A percentile compares a stretch with the other conserved stretches of the same genome.
Evolutionary conservation across 2,113 vertebrate species (phyloP).

Genomic region (Zootoca vivipara): DNA sequence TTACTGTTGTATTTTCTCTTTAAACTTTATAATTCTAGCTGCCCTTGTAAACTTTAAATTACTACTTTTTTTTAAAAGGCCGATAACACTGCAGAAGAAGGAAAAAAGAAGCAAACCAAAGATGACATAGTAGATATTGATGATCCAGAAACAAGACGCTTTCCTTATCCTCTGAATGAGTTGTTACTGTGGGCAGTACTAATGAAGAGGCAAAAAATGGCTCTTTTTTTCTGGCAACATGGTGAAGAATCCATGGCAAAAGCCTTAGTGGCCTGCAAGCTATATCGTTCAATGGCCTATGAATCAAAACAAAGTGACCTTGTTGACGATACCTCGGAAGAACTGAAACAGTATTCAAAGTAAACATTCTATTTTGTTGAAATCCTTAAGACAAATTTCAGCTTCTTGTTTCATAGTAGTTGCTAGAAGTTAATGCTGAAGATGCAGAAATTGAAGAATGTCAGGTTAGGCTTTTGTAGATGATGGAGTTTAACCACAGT

Average conservation of each 20-base stretch:
- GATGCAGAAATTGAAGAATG: background rate
- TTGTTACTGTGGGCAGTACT: slow-evolving; percentile 96
- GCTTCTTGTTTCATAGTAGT: background rate
- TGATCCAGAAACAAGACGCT: slow-evolving; percentile 93
- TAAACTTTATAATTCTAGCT: background rate
- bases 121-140: slow-evolving; percentile 98
- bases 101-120: slow-evolving; percentile 92
- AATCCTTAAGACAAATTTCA: background rate
- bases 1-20: background rate
- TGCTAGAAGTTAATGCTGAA: background rate
- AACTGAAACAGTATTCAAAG: slow-evolving; percentile 96
- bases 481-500: background rate
- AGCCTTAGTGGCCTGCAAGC: slow-evolving; percentile 95
- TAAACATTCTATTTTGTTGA: slow-evolving; percentile 62
- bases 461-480: background rate
- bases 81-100: slow-evolving; percentile 84
- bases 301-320: slow-evolving; percentile 98
- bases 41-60: background rate
- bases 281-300: slow-evolving; percentile 94
- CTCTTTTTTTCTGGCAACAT: slow-evolving; percentile 98
- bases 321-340: slow-evolving; percentile 95
- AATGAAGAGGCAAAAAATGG: slow-evolving; percentile 98
- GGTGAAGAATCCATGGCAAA: slow-evolving; percentile 99
- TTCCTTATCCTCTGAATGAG: slow-evolving; percentile 97
- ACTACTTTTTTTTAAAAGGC: slow-evolving; percentile 66